A percentile compares a stretch with the other conserved stretches of the same genome.
phyloP scores from a whole-genome alignment of 2,888 invertebrate species.

The Stenotaenia linearis region DNA sequence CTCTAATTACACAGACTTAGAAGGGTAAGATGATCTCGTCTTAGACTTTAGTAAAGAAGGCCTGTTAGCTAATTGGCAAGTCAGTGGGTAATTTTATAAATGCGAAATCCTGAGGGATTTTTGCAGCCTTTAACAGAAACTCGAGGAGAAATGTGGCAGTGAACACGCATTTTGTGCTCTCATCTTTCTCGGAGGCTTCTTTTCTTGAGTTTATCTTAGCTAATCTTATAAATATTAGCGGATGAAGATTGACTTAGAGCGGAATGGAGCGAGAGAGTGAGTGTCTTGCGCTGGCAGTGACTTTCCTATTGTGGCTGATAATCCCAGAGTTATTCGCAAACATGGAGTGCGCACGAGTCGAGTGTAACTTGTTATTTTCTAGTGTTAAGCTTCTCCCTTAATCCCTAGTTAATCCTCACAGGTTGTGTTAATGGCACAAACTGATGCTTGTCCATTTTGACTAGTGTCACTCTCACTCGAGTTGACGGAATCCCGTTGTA shows the following conservation, averaged over 20 bases:
- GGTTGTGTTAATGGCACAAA: slow-evolving; percentile 19
- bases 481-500: background rate
- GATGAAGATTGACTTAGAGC: background rate
- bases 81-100: slow-evolving; percentile 19
- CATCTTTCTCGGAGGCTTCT: background rate
- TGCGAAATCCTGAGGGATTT: slow-evolving; percentile 13
- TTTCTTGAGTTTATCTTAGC: background rate
- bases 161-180: background rate
- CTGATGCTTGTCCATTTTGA: slow-evolving; percentile 2
- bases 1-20: slow-evolving; percentile 13
- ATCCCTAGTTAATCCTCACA: slow-evolving; percentile 4
- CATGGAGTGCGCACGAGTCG: background rate
- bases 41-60: background rate
- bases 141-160: background rate
- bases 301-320: background rate
- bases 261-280: background rate
- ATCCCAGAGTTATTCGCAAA: background rate
- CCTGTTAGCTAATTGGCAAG: slow-evolving; percentile 14
- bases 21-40: background rate
- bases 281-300: background rate
- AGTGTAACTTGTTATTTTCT: slow-evolving; percentile 20
- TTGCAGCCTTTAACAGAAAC: slow-evolving; percentile 14
- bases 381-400: slow-evolving; percentile 1
- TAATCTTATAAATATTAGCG: background rate
- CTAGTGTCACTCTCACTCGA: background rate